Evolutionary conservation across 2,797 vertebrate species (phyloP), one percentile per base, ranked within the genome.

Genomic region (Sandelia bainsii): DNA sequence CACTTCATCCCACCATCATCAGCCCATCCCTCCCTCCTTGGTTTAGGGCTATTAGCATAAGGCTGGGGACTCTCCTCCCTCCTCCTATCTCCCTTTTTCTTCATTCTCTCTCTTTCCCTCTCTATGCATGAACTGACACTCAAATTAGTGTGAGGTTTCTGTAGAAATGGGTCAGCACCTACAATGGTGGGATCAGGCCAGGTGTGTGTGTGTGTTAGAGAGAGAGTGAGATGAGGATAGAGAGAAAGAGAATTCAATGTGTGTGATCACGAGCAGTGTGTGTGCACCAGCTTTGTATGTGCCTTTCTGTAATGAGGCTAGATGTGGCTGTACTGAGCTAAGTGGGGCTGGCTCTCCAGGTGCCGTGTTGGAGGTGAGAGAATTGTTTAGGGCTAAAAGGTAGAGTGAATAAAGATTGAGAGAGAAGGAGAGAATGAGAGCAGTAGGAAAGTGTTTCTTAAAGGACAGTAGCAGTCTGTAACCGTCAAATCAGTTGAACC

Each of bases 101-200:
- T 79, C 72, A 39, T 77, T 77, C 75, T 69, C 75, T 81, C 73
- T 51, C 84, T 82, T 79, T 67, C 42, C 51, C 69, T 75, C 76
- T 88, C 88, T 89, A 87, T 65, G 70, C 87, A 92, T 89, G 86
- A 89, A 80, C 85, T 82, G 86, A 84, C 82, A 87, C 87, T 90
- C 88, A 94, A 93, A 93, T 93, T 89, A 93, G 91, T 59, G 75
- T 65, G 81, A 86, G 85, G 77, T 82, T 93, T 86, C 82, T 72
- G 79, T 57, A 79, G 87, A 93, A 94, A 87, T 91, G 89, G 92
- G 90, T 92, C 90, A 93, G 87, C 87, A 91, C 91, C 82, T 90
- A 81, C 82, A 88, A 85, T 76, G 69, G 76, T 29, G 62, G 83
- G 84, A 89, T 90, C 82, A 83, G 77, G 68, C 68, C 82, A 82